Base-by-base conservation (phyloP, 1,140 invertebrate species). In the Dreissena rostriformis region DNA sequence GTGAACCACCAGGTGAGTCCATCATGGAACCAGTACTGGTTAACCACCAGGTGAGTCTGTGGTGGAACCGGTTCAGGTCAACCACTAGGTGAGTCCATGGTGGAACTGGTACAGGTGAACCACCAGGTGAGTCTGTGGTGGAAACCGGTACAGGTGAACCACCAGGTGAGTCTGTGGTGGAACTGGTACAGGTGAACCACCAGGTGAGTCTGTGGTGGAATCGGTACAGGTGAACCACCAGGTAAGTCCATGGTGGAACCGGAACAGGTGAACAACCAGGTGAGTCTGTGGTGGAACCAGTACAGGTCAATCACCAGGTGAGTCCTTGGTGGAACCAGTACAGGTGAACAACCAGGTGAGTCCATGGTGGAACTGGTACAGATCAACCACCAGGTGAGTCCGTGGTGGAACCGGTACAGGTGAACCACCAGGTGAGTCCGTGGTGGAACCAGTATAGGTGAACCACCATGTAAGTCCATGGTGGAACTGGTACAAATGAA, bases 71-170 rank as follows among this genome's bases (percentile, higher is more conserved):
- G 96, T 97, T 82, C 96, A 96, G 91, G 96, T 97, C 88, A 97
- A 97, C 94, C 94, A 97, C 89, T 96, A 96, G 94, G 96, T 97
- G n/a, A 97, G 85, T 97, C 98, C 88, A 97, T 98, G 66, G 94
- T 95, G 87, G 92, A 97, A 86, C 94, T 98, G 74, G 94, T 98
- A 39, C 96, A 95, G 71, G 96, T 96, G 91, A 96, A 96, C 68
- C 19, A 24, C 17, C 63, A 66, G 14, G 29, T n/a, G 14, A 19
- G 19, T 14, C 53, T 19, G 19, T 14, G 53, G 12, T 57, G 53
- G 53, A n/a, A 12, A 57, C 26, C 28, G 5, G 28, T 17, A 19
- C 8, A 6, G 8, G 53, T 70, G 11, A 74, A n/a, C 15, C 0
- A 19, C 39, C 39, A 39, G 39, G 39, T 39, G 39, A 39, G 39